Conservation (phyloP, 2,797 vertebrate species). For the Diplodus sargus region DNA sequence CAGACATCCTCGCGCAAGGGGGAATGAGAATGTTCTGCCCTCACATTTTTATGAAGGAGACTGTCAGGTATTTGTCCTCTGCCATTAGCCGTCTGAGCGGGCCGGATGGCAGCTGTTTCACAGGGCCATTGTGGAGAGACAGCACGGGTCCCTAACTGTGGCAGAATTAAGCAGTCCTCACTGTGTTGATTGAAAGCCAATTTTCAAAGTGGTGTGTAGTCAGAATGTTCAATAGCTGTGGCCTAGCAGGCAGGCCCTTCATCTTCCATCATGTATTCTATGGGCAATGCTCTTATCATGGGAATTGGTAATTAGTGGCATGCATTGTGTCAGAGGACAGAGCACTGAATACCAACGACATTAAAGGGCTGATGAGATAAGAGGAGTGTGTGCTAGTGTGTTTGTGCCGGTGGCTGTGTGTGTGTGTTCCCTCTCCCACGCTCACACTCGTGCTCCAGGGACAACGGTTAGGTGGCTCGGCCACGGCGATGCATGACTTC, state of each 20-base stretch:
- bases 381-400: slow-evolving; percentile 59
- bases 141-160: slow-evolving; percentile 36
- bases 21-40: slow-evolving; percentile 55
- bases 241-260: slow-evolving; percentile 62
- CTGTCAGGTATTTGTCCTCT: slow-evolving; percentile 63
- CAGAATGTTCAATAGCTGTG: slow-evolving; percentile 60
- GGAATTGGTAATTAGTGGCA: slow-evolving; percentile 80
- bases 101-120: slow-evolving; percentile 55
- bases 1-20: slow-evolving; percentile 50
- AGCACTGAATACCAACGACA: slow-evolving; percentile 75
- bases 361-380: slow-evolving; percentile 82
- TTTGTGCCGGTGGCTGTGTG: slow-evolving; percentile 38
- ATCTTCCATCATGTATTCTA: slow-evolving; percentile 72
- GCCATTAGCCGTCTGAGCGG: slow-evolving; percentile 46
- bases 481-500: slow-evolving; percentile 64
- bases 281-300: slow-evolving; percentile 74
- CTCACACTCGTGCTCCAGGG: slow-evolving; percentile 61
- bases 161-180: slow-evolving; percentile 54
- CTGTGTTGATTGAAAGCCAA: slow-evolving; percentile 74
- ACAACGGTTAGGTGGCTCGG: slow-evolving; percentile 62
- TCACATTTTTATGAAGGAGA: slow-evolving; percentile 49
- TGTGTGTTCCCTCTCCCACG: slow-evolving; percentile 37
- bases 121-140: slow-evolving; percentile 47
- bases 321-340: slow-evolving; percentile 80
- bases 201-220: slow-evolving; percentile 70